Evolutionary conservation across 2,113 vertebrate genomes (phyloP), one percentile per base, ranked within the genome.

Genomic region (Ciconia maguari): DNA sequence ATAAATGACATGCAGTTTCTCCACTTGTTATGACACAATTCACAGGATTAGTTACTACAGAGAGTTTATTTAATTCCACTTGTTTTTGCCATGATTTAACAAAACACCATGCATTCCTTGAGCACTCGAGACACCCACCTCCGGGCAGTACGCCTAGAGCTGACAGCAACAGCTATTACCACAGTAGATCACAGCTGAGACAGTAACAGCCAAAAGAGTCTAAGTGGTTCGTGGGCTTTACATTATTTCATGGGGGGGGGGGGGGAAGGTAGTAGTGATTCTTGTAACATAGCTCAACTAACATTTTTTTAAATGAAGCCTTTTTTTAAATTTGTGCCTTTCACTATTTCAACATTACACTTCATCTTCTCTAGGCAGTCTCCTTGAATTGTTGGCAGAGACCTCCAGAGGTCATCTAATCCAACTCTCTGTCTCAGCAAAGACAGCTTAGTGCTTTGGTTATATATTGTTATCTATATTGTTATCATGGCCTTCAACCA

Each of bases 71-170:
- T 44, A 93, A 89, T 72, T 92, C 46, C 27, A 80, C 46, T 94
- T 93, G 65, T 7, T 95, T 91, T 92, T 82, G 61, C 70, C 83
- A 65, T 21, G 66, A 87, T 87, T 87, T 94, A 75, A 94, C 74
- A 66, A 44, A 87, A 82, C 80, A 60, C 41, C 3, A 1, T 21
- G 57, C 57, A 69, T 72, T 94, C 86, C 69, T 83, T 61, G 49
- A 95, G 83, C 48, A 58, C 60, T 81, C 27, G 7, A 82, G 58
- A 91, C 91, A 92, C 74, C 77, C 89, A 96, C 65, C 81, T 75
- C 65, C 0, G 1, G 92, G 91, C 92, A 83, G 38, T 3, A 21
- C 7, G 93, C 90, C 90, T 80, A 72, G 64, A 92, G 72, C 72
- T 83, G 54, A 93, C 38, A 93, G 62, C 70, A 88, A 87, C 70